Base-by-base conservation (phyloP, 2,113 vertebrate genomes). In the Chaetura pelagica region DNA sequence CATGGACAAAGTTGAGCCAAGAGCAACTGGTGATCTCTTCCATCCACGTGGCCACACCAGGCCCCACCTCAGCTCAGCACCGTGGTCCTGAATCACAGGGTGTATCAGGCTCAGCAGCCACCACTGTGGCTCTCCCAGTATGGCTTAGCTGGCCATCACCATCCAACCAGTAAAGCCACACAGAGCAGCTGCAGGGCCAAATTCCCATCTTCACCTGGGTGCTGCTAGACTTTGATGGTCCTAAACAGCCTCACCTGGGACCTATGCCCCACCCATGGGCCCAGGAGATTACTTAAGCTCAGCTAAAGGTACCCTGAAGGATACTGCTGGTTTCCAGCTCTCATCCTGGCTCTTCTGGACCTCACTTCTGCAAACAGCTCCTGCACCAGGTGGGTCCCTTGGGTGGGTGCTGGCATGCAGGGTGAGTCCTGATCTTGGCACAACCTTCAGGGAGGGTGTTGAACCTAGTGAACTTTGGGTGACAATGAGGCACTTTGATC, bases 41-140 rank as follows among this genome's bases (percentile, higher is more conserved):
- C 61, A 58, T 4, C 15, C 2, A 1, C 3, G 9, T 3, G 27
- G 18, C 48, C 54, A 34, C 7, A 24, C 32, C 2, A 7, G 48
- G 32, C 19, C 35, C 26, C 15, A 71, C 15, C 29, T 34, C 49
- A 46, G 59, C 54, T 52, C 71, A 83, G 78, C 51, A 27, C 48
- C 20, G 0, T 0, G 10, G 30, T n/a, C 17, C 35, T n/a, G n/a
- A n/a, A n/a, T 3, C 5, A 1, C 81, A 6, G 52, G 0, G 0
- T 11, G 48, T 66, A 44, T 26, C 67, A 16, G 42, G 34, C 68
- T 55, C 3, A 1, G 40, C 55, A 46, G 26, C 1, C 10, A 32
- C 76, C 1, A 2, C 40, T 8, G 23, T 7, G 10, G 12, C 32
- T 57, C 3, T 7, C 15, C 54, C 59, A 62, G 40, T 22, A 51